These are phyloP conservation scores for Scarus forsteni DNA, from an alignment of 2,797 vertebrate species.

Conservation along the genomic window DNA sequence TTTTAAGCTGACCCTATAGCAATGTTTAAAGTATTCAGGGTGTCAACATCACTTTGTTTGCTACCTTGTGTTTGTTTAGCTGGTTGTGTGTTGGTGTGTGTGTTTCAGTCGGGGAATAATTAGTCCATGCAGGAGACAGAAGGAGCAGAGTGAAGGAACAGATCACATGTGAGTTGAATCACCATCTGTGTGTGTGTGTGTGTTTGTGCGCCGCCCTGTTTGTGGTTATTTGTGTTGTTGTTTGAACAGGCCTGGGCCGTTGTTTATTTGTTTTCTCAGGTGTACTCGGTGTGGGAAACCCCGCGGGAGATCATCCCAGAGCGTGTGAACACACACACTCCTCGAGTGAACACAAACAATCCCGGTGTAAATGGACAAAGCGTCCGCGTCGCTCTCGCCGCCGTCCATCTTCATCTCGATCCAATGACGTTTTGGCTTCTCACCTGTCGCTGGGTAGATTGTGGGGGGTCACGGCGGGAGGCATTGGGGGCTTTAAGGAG, in stretches of 20 bases:
- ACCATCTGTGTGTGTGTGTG: conserved; percentile 38
- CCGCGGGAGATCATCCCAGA: conserved; percentile 18
- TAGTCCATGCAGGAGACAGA: too few species aligned
- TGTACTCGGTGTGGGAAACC: conserved; percentile 49
- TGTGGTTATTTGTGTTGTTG: conserved; percentile 33
- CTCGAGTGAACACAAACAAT: conserved; percentile 34
- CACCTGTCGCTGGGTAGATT: conserved; percentile 49
- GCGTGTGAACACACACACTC: conserved; percentile 34
- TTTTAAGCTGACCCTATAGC: conserved; percentile 21
- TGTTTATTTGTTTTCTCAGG: conserved; percentile 64
- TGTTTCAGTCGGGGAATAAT: not conserved
- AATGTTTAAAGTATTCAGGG: conserved; percentile 38
- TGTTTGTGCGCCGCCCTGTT: conserved; percentile 30
- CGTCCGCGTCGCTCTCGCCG: not conserved
- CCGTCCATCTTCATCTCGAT: conserved; percentile 35
- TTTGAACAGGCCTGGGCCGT: conserved; percentile 48
- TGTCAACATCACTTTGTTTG: conserved; percentile 30
- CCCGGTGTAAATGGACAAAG: not conserved
- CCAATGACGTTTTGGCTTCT: not conserved
- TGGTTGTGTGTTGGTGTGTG: conserved; percentile 1
- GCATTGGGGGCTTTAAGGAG: not conserved
- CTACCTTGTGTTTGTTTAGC: conserved; percentile 19
- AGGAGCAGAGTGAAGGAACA: not conserved
- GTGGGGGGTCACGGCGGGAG: conserved; percentile 38
- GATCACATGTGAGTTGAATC: not conserved